Evolutionary conservation across 2,888 invertebrate species (phyloP).

Genomic region (Entomobrya multifasciata): DNA sequence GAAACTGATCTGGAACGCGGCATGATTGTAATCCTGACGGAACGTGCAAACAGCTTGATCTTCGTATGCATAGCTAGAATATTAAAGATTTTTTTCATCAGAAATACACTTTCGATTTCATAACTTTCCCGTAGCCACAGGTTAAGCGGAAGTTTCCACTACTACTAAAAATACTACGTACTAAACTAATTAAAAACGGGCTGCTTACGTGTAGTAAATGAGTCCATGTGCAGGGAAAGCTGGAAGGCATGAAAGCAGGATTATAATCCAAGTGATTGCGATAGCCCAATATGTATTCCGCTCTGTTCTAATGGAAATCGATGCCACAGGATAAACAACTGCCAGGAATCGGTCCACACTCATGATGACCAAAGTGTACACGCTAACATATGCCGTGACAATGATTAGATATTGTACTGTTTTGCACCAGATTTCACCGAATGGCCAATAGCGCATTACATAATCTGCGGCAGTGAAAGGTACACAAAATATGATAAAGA

Average conservation of each 20-base stretch:
- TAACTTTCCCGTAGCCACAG: not conserved
- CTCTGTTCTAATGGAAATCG: conserved; percentile 91
- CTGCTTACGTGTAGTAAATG: conserved; percentile 85
- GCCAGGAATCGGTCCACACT: conserved; percentile 94
- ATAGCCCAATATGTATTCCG: conserved; percentile 90
- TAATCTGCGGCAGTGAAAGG: conserved; percentile 96
- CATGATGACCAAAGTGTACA: conserved; percentile 96
- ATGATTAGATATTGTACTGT: conserved; percentile 94
- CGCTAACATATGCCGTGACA: conserved; percentile 95
- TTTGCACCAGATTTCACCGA: conserved; percentile 94
- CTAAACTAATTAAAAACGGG: not conserved
- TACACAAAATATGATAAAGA: conserved; percentile 96
- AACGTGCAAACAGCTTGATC: conserved; percentile 88
- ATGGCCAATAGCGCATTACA: conserved; percentile 93
- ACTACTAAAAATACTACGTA: not conserved
- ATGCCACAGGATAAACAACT: conserved; percentile 94
- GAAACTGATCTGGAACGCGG: conserved; percentile 87
- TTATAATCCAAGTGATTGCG: conserved; percentile 89
- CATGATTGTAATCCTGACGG: conserved; percentile 82
- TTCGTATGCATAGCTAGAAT: conserved; percentile 82
- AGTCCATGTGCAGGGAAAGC: conserved; percentile 90
- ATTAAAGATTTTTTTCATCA: not conserved
- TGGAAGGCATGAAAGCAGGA: conserved; percentile 89
- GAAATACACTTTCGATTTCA: not conserved
- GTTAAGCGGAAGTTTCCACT: not conserved